Evolutionary conservation across 2,888 invertebrate species (phyloP).

Genomic region (Coelopa pilipes): DNA sequence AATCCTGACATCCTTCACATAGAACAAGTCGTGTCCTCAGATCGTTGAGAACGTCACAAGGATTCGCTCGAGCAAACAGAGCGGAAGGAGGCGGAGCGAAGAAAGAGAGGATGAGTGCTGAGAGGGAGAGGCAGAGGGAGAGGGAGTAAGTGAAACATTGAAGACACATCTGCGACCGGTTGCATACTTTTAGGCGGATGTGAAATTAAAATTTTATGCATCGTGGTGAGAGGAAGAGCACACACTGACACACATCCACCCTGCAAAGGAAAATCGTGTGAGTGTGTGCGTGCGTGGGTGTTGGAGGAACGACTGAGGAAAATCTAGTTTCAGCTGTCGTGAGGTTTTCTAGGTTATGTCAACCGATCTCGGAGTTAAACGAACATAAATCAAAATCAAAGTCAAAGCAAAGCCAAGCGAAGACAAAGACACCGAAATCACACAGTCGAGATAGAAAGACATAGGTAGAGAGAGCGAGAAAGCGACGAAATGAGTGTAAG

Average conservation of each 20-base stretch:
- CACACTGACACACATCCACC: neutral
- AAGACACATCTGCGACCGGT: slow-evolving; percentile 16
- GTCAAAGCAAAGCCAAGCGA: neutral
- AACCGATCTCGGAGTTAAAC: slow-evolving; percentile 12
- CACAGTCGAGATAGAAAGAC: too few relatives aligned
- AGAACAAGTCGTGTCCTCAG: too few relatives aligned
- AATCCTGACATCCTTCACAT: neutral
- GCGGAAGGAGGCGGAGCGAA: neutral
- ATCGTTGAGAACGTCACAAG: too few relatives aligned
- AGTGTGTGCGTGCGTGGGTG: neutral
- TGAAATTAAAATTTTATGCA: slow-evolving; percentile 30
- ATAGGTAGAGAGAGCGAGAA: too few relatives aligned
- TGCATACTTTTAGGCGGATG: slow-evolving; percentile 17
- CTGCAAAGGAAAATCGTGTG: neutral
- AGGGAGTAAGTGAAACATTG: too few relatives aligned
- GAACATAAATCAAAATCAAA: slow-evolving; percentile 26
- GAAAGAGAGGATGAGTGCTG: too few relatives aligned
- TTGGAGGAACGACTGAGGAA: too few relatives aligned
- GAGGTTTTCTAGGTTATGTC: slow-evolving; percentile 31
- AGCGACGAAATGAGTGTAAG: too few relatives aligned
- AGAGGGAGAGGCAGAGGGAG: too few relatives aligned
- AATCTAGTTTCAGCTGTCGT: neutral
- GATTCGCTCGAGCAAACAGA: slow-evolving; percentile 9
- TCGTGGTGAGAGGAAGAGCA: neutral
- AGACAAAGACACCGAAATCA: neutral